Conservation (phyloP, 2,797 vertebrate genomes). For the Enteromius viviparus region DNA sequence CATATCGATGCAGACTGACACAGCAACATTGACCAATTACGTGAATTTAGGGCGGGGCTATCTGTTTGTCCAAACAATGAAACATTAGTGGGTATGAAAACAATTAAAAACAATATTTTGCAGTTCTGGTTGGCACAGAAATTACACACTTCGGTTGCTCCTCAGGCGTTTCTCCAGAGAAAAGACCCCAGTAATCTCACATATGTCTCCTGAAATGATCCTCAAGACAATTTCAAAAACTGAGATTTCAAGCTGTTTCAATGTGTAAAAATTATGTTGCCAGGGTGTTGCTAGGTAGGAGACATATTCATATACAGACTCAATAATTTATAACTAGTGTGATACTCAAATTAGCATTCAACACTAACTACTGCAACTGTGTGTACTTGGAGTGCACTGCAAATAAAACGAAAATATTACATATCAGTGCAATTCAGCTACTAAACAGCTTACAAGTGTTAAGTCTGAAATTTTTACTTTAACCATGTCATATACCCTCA, state of each 20-base stretch:
- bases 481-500: not conserved
- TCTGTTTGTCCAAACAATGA: constrained; percentile 19
- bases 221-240: constrained; percentile 4
- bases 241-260: constrained; percentile 2
- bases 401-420: not conserved
- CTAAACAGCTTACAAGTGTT: not conserved
- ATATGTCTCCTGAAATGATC: constrained; percentile 9
- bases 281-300: not conserved
- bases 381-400: not conserved
- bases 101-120: not conserved
- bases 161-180: not conserved
- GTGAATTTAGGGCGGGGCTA: not conserved
- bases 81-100: not conserved
- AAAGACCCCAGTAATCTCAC: constrained; percentile 17
- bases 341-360: not conserved
- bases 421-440: not conserved
- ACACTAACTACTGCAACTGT: not conserved
- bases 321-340: no score
- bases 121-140: not conserved
- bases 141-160: not conserved
- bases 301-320: no score
- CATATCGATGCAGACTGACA: not conserved
- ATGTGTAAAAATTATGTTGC: not conserved
- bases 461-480: not conserved
- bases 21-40: not conserved